These are phyloP conservation scores for Invenusta paracnida DNA, from an alignment of 2,888 invertebrate species.

Conservation along the genomic window DNA sequence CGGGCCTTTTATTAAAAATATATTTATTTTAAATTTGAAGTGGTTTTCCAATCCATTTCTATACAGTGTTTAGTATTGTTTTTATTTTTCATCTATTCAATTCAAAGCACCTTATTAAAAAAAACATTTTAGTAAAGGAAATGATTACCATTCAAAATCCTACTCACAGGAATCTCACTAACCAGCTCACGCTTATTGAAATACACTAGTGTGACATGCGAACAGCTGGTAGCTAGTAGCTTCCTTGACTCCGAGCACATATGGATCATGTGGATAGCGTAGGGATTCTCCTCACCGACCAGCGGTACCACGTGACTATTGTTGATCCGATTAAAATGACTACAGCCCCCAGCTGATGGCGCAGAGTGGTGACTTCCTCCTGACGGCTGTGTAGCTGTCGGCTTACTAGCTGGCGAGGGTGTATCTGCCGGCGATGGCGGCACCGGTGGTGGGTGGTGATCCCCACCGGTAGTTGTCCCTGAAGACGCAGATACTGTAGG, in stretches of 20 bases:
- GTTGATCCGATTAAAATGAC: neutral
- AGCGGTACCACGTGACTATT: conserved; percentile 23
- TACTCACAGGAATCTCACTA: conserved; percentile 30
- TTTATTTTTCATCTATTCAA: neutral
- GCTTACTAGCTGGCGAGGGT: neutral
- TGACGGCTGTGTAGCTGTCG: neutral
- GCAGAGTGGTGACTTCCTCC: too few relatives aligned
- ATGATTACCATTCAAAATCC: too few relatives aligned
- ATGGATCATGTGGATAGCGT: conserved; percentile 28
- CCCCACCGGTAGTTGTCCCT: too few relatives aligned
- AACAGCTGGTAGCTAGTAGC: neutral
- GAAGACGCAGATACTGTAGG: neutral
- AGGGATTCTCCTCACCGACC: conserved; percentile 18
- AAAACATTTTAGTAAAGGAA: too few relatives aligned
- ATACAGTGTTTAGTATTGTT: neutral
- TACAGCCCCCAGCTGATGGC: neutral
- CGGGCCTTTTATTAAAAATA: too few relatives aligned
- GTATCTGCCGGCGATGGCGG: neutral
- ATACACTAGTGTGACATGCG: conserved; percentile 4
- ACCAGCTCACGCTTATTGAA: conserved; percentile 31
- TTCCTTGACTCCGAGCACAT: conserved; percentile 31
- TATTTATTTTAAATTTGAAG: neutral
- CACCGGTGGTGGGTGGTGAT: neutral
- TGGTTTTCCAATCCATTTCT: neutral
- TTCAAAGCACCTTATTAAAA: too few relatives aligned